phyloP scores from a whole-genome alignment of 92 coral and sea anemone genomes.

The Heliopora coerulea region DNA sequence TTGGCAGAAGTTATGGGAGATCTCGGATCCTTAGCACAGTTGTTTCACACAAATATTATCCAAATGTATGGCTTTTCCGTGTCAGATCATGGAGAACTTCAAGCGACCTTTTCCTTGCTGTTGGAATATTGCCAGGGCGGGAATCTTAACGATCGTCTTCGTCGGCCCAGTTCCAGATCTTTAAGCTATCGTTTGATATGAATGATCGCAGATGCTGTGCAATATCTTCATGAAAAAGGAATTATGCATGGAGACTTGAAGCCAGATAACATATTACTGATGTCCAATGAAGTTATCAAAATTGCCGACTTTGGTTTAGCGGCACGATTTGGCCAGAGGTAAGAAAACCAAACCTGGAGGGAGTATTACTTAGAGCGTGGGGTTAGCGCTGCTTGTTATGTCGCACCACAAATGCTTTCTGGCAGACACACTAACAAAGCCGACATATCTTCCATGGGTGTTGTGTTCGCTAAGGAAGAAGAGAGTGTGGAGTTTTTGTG shows the following conservation, averaged over 20 bases:
- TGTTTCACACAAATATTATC: background rate
- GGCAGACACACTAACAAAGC: slow-evolving; percentile 39
- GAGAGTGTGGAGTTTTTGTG: slow-evolving; percentile 44
- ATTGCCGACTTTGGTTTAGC: slow-evolving; percentile 30
- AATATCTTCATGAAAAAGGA: background rate
- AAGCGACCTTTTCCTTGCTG: slow-evolving; percentile 1
- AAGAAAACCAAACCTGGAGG: background rate
- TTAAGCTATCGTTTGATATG: background rate
- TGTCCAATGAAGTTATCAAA: background rate
- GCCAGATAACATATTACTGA: slow-evolving; percentile 18
- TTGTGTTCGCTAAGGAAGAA: slow-evolving; percentile 34
- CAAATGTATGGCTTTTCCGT: background rate
- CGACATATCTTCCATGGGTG: slow-evolving; percentile 48
- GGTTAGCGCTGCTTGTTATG: slow-evolving; percentile 36
- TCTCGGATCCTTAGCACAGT: background rate
- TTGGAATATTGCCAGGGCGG: slow-evolving; percentile 1
- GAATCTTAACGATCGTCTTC: background rate
- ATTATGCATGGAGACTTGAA: slow-evolving; percentile 18
- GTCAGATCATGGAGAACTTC: background rate
- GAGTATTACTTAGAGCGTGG: background rate
- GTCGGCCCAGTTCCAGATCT: background rate
- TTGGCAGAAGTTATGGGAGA: background rate
- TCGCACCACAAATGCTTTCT: slow-evolving; percentile 47
- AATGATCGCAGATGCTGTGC: background rate
- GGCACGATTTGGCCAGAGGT: background rate